These are phyloP conservation scores for Plusia festucae DNA, from an alignment of 2,888 invertebrate species.

Conservation along the genomic window DNA sequence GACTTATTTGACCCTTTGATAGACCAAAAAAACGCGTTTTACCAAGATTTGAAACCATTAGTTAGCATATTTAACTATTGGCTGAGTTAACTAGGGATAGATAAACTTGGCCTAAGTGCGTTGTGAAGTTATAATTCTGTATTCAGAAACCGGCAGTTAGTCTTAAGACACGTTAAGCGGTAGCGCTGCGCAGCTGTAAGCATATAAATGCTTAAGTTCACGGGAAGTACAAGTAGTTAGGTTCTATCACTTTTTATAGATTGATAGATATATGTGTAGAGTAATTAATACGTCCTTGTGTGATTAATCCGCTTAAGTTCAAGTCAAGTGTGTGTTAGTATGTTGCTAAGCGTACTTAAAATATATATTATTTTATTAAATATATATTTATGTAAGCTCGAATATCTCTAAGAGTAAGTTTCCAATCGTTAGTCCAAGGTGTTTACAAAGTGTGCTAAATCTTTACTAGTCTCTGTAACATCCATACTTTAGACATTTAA, in stretches of 20 bases:
- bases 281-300: background rate
- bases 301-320: background rate
- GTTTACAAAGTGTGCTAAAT: background rate
- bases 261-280: background rate
- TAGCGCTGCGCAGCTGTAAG: background rate
- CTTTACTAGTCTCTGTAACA: background rate
- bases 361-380: constrained; percentile 3
- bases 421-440: background rate
- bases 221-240: background rate
- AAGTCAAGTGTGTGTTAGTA: background rate
- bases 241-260: background rate
- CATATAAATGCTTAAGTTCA: background rate
- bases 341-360: constrained; percentile 3
- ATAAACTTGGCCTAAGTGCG: too few species aligned
- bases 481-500: background rate
- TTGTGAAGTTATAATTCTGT: too few species aligned
- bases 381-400: background rate
- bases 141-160: too few species aligned
- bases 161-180: background rate
- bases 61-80: too few species aligned
- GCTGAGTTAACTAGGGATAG: too few species aligned
- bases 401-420: background rate
- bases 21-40: too few species aligned
- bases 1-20: too few species aligned
- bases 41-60: too few species aligned